Evolutionary conservation across 2,888 invertebrate genomes (phyloP).

Genomic region (Chrysolina haemoptera): DNA sequence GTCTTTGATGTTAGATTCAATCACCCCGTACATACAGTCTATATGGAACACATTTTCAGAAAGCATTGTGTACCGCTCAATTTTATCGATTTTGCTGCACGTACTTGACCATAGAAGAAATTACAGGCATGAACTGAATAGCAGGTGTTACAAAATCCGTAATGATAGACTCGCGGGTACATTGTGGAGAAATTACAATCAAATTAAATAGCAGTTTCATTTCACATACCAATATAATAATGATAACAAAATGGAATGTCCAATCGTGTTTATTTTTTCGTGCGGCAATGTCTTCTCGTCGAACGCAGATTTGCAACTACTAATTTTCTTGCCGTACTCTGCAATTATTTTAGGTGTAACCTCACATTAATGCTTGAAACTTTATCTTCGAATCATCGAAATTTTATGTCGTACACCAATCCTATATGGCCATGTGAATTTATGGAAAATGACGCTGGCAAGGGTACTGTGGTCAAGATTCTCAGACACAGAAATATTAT

Average conservation of each 20-base stretch:
- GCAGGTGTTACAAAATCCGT: conserved; percentile 49
- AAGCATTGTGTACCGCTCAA: conserved; percentile 20
- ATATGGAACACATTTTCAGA: not conserved
- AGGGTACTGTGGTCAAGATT: not conserved
- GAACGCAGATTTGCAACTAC: conserved; percentile 57
- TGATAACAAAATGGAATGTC: conserved; percentile 49
- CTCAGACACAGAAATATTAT: not conserved
- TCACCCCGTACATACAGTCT: not conserved
- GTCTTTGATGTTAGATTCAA: not conserved
- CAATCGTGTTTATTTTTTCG: conserved; percentile 43
- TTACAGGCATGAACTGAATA: conserved; percentile 45
- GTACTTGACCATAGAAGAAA: conserved; percentile 42
- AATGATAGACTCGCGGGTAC: conserved; percentile 43
- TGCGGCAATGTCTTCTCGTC: conserved; percentile 29
- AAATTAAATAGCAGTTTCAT: conserved; percentile 53
- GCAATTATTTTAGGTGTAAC: conserved; percentile 63
- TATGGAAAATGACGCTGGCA: not conserved
- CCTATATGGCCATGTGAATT: not conserved
- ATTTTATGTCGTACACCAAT: conserved; percentile 31
- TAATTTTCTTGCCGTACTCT: conserved; percentile 63
- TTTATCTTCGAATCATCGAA: conserved; percentile 40
- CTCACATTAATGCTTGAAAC: conserved; percentile 56
- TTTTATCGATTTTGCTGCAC: conserved; percentile 47
- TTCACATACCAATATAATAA: conserved; percentile 52
- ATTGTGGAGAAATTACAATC: conserved; percentile 47